A percentile compares a stretch with the other conserved stretches of the same genome.
phyloP scores from a whole-genome alignment of 35 echinoderm and acorn worm genomes.

The Patiria miniata region DNA sequence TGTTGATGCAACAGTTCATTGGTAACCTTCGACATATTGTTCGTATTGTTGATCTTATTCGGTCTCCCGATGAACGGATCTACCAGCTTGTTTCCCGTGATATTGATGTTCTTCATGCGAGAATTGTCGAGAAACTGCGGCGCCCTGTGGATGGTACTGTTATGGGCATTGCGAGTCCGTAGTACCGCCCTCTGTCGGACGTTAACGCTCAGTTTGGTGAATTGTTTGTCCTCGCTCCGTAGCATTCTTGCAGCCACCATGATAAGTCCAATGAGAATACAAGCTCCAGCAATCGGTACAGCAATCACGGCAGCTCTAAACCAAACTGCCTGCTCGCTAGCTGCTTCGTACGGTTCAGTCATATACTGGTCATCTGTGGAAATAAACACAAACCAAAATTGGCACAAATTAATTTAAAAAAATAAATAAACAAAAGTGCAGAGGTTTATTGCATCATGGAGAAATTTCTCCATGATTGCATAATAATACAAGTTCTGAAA shows the following conservation, averaged over 20 bases:
- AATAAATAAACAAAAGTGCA: no score
- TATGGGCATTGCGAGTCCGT: constrained; percentile 10
- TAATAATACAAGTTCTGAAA: no score
- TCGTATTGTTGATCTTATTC: constrained; percentile 12
- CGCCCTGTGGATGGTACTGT: not conserved
- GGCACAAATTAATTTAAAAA: not conserved
- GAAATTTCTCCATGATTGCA: no score
- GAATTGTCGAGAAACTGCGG: constrained; percentile 17
- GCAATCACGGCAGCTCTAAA: constrained; percentile 80
- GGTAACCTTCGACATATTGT: constrained; percentile 1
- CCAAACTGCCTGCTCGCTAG: constrained; percentile 58
- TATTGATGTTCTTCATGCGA: constrained; percentile 12
- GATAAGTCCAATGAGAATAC: constrained; percentile 69
- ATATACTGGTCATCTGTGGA: constrained; percentile 43
- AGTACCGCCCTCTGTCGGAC: constrained; percentile 20
- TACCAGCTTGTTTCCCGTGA: constrained; percentile 6
- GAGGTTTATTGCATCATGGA: no score
- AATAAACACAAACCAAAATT: not conserved
- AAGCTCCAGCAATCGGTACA: constrained; percentile 73
- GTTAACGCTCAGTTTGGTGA: constrained; percentile 14
- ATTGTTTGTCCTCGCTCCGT: constrained; percentile 62
- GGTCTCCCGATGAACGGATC: not conserved
- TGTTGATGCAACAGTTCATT: constrained; percentile 25
- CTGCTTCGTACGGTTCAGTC: constrained; percentile 18
- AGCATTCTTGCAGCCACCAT: constrained; percentile 67